Evolutionary conservation across 2,797 vertebrate genomes (phyloP).

Genomic region (Sebastes minor): DNA sequence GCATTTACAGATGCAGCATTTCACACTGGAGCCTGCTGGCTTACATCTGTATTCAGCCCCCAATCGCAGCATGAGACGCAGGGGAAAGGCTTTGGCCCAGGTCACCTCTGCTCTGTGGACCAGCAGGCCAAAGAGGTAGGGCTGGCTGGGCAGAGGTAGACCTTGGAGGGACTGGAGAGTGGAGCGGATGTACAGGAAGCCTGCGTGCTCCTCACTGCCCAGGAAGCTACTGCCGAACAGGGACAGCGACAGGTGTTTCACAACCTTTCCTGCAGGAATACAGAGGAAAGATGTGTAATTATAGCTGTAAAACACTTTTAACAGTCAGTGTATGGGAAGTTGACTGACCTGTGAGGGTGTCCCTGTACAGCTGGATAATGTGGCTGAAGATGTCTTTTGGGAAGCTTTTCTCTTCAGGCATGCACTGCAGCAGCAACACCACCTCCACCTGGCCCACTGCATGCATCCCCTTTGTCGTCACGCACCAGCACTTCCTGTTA

Average conservation of each 20-base stretch:
- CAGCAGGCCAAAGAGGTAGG: constrained; percentile 96
- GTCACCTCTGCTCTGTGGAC: constrained; percentile 96
- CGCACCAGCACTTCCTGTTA: constrained; percentile 98
- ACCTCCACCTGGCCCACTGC: constrained; percentile 96
- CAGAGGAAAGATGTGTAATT: not conserved
- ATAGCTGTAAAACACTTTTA: not conserved
- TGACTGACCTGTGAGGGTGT: constrained; percentile 89
- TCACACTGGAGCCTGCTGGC: constrained; percentile 31
- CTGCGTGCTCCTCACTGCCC: constrained; percentile 94
- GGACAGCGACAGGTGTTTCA: constrained; percentile 93
- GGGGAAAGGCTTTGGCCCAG: constrained; percentile 97
- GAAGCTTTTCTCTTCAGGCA: constrained; percentile 96
- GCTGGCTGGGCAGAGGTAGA: constrained; percentile 93
- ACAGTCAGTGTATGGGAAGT: not conserved
- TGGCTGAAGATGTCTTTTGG: constrained; percentile 97
- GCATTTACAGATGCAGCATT: not conserved
- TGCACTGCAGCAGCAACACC: constrained; percentile 94
- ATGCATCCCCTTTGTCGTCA: constrained; percentile 98
- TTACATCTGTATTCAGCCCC: constrained; percentile 98
- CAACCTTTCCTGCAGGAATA: constrained; percentile 87
- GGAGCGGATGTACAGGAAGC: constrained; percentile 93
- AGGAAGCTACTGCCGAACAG: constrained; percentile 91
- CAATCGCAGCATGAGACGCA: constrained; percentile 95
- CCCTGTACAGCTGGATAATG: constrained; percentile 96
- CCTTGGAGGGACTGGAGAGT: constrained; percentile 97